Percentiles rank a stretch among this genome's conserved stretches.
Evolutionary conservation across 2,113 vertebrate genomes (phyloP).

Genomic region (Sapajus apella): DNA sequence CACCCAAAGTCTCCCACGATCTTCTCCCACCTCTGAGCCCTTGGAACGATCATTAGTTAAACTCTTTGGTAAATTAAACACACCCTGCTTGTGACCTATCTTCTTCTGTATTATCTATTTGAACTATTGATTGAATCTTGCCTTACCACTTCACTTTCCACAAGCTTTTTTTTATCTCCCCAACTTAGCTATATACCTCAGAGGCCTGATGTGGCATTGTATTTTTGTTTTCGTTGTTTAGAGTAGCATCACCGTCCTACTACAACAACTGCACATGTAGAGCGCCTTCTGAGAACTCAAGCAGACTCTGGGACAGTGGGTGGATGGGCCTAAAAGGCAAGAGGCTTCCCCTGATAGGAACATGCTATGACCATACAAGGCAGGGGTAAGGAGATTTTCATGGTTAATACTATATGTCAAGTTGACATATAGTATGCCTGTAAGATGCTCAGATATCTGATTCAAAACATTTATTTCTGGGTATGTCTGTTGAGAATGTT

Average conservation of each 20-base stretch:
- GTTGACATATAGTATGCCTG: background rate
- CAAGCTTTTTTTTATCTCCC: background rate
- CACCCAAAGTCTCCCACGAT: background rate
- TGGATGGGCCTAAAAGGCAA: background rate
- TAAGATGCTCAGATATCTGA: background rate
- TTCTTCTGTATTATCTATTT: background rate
- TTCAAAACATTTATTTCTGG: background rate
- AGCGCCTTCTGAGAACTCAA: background rate
- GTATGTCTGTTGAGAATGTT: background rate
- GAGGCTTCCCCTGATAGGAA: background rate
- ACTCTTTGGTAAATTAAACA: background rate
- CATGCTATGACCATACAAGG: background rate
- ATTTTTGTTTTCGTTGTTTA: background rate
- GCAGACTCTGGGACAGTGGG: background rate
- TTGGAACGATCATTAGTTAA: background rate
- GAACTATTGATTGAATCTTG: background rate
- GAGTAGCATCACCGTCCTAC: too few species aligned
- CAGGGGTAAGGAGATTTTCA: background rate
- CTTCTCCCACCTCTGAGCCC: background rate
- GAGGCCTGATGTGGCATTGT: background rate
- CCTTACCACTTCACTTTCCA: background rate
- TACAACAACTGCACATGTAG: background rate
- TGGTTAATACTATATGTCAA: background rate
- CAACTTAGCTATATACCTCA: background rate
- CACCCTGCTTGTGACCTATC: background rate